These are phyloP conservation scores for Drosophila asahinai DNA, from an alignment of 1,140 invertebrate species.

Conservation along the genomic window DNA sequence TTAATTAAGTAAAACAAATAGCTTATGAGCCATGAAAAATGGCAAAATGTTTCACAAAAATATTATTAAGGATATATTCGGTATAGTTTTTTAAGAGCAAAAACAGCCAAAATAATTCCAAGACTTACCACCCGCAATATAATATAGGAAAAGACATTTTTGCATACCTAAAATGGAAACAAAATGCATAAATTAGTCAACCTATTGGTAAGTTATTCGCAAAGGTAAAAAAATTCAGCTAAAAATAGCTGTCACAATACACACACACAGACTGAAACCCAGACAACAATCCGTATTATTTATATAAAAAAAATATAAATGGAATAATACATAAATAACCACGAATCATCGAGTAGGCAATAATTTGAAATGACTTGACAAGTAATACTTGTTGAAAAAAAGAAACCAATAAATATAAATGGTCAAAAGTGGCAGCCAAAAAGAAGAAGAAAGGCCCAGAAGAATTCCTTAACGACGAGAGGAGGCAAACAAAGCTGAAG, in stretches of 20 bases:
- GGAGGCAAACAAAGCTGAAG: slow-evolving; percentile 24
- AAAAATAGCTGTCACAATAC: slow-evolving; percentile 8
- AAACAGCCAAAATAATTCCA: no score
- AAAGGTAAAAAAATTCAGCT: slow-evolving; percentile 1
- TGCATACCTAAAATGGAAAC: slow-evolving; percentile 13
- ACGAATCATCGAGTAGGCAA: slow-evolving; percentile 52
- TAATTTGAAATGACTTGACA: slow-evolving; percentile 59
- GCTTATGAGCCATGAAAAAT: background rate
- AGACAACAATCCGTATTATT: slow-evolving; percentile 34
- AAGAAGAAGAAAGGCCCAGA: slow-evolving; percentile 10
- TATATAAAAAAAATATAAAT: slow-evolving; percentile 13
- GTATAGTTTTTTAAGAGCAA: background rate
- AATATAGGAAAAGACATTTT: background rate
- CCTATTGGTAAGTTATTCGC: background rate
- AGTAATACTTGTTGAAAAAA: slow-evolving; percentile 29
- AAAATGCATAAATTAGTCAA: slow-evolving; percentile 8
- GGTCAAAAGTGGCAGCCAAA: slow-evolving; percentile 12
- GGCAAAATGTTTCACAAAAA: background rate
- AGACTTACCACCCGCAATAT: slow-evolving; percentile 2
- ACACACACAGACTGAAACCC: slow-evolving; percentile 7
- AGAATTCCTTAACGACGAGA: slow-evolving; percentile 24
- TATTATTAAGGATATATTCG: no score
- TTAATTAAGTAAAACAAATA: no score
- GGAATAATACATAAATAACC: slow-evolving; percentile 44
- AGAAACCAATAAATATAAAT: slow-evolving; percentile 42